Conservation (phyloP, 2,888 invertebrate genomes). For the Agrochola lota region DNA sequence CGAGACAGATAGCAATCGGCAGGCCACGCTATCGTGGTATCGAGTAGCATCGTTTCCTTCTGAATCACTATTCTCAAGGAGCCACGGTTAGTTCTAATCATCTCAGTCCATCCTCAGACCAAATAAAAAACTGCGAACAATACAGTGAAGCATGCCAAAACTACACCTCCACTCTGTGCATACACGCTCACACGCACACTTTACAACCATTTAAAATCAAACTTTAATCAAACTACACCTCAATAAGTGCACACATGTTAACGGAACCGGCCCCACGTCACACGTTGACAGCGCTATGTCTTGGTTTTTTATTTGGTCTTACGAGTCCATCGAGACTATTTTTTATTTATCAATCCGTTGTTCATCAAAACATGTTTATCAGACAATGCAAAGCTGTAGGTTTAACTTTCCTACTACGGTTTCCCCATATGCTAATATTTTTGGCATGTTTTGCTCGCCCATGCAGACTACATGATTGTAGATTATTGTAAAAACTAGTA, state of each 20-base stretch:
- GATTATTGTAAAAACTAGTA: not conserved
- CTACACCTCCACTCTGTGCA: no score
- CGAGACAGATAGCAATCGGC: not conserved
- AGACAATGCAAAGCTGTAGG: not conserved
- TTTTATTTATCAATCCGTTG: not conserved
- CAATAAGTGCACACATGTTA: no score
- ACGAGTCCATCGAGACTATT: not conserved
- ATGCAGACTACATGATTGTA: not conserved
- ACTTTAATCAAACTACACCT: no score
- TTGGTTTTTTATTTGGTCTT: no score
- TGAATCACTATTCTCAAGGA: slow-evolving; percentile 1
- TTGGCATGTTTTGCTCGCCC: not conserved
- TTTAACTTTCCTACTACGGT: not conserved
- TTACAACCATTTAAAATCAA: no score
- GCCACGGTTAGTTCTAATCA: not conserved
- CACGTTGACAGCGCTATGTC: no score
- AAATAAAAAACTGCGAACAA: no score
- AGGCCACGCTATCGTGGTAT: no score
- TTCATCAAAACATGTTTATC: not conserved
- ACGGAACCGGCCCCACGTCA: no score
- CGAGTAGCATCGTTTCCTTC: not conserved
- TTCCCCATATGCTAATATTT: no score
- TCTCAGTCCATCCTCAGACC: not conserved
- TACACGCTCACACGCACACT: no score
- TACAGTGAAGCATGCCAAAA: no score